Evolutionary conservation across 2,797 vertebrate species (phyloP), one percentile per base, ranked within the genome.

Genomic region (Urophycis tenuis): DNA sequence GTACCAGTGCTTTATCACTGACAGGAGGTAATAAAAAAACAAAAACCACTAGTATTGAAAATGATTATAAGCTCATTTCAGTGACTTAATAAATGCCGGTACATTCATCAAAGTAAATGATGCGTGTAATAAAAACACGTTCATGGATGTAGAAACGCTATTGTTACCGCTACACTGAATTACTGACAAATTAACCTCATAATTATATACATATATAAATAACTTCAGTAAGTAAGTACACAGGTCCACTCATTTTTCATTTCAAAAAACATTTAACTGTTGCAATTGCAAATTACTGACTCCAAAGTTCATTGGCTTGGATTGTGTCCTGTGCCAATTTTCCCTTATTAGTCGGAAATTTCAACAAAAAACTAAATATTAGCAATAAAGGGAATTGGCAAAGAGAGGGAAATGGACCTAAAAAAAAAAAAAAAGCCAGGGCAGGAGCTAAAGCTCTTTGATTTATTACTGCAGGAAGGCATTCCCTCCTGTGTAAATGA

Each of bases 71-170:
- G 60, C 60, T 67, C 60, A 67, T 29, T 67, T 67, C 9, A 25
- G 60, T 67, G 60, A 67, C 60, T 67, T 67, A 67, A 29, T 67
- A 67, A 67, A 29, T 67, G 60, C 60, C 60, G 10, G n/a, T 67
- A 67, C 60, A 67, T 67, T 67, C 29, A 29, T 67, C 25, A 67
- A 67, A 29, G 60, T 67, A 67, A 67, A 67, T 67, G 60, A 67
- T 67, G 60, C 60, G n/a, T 29, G 60, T 67, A 67, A 67, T 67
- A 67, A 67, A 67, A 67, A 67, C 60, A 67, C 60, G n/a, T 29
- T 29, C 60, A 67, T 29, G 60, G 60, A 67, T 67, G n/a, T 25
- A 29, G 60, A 29, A 67, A 67, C 25, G 9, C 60, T 67, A 29
- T 29, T 67, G 60, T 67, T 67, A 67, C 60, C 60, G 60, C n/a